A percentile compares a stretch with the other conserved stretches of the same genome.
Evolutionary conservation across 2,888 invertebrate species (phyloP).

Genomic region (Scaptomyza polygonia): DNA sequence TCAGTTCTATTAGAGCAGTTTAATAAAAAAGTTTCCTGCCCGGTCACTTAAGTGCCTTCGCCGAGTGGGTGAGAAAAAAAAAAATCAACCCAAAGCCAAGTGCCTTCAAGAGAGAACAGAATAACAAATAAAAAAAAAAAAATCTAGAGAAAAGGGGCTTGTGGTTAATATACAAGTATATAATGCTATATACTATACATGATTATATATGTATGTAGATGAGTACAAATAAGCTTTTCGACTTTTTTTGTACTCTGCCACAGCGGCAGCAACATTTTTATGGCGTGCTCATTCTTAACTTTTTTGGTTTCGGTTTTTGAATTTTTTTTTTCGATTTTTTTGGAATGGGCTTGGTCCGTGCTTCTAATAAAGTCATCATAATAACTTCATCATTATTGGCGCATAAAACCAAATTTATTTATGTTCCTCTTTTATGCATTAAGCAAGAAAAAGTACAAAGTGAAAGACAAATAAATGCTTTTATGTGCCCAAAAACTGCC

Average conservation of each 20-base stretch:
- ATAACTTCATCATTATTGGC: conserved; percentile 81
- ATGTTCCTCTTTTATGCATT: conserved; percentile 62
- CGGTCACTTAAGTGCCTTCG: conserved; percentile 67
- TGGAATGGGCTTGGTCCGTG: conserved; percentile 17
- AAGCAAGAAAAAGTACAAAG: conserved; percentile 50
- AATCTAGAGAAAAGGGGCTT: conserved; percentile 26
- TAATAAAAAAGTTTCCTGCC: conserved; percentile 74
- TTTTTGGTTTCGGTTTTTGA: conserved; percentile 21
- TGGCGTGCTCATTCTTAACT: conserved; percentile 50
- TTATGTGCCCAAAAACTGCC: conserved; percentile 52
- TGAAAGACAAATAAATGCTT: conserved; percentile 75
- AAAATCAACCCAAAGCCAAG: neutral
- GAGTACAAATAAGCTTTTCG: conserved; percentile 54
- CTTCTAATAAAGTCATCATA: conserved; percentile 78
- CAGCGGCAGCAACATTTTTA: conserved; percentile 40
- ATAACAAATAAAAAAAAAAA: neutral
- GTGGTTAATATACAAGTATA: conserved; percentile 64
- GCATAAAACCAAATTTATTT: conserved; percentile 80
- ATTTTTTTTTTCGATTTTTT: conserved; percentile 12
- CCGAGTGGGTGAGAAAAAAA: conserved; percentile 19
- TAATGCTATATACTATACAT: conserved; percentile 21
- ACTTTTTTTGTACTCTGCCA: conserved; percentile 73
- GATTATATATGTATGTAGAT: conserved; percentile 35
- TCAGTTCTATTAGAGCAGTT: conserved; percentile 75
- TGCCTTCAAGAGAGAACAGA: neutral